phyloP scores from a whole-genome alignment of 2,113 vertebrate species.

The Nycticryphes semicollaris region DNA sequence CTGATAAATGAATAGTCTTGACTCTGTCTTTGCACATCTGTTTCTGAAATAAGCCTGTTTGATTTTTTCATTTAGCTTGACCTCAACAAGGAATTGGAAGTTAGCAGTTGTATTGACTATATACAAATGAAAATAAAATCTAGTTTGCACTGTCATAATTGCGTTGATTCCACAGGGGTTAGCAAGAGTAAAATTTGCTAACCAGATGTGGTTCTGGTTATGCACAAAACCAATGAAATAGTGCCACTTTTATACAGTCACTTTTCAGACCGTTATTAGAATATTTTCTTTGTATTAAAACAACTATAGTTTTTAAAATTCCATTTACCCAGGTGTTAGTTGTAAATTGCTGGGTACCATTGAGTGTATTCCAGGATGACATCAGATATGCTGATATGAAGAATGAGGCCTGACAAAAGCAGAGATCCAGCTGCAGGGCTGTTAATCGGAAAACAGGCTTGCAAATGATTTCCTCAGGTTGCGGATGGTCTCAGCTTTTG shows the following conservation, averaged over 20 bases:
- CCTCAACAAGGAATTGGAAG: neutral
- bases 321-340: constrained; percentile 13
- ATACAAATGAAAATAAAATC: neutral
- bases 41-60: neutral
- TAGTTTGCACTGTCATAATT: neutral
- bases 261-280: neutral
- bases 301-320: neutral
- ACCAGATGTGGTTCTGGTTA: neutral
- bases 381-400: neutral
- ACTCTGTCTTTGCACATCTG: neutral
- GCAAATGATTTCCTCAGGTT: constrained; percentile 95
- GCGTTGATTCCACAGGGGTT: neutral
- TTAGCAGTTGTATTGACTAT: neutral
- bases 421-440: neutral
- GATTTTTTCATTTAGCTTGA: neutral
- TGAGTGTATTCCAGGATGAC: neutral
- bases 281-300: constrained; percentile 23
- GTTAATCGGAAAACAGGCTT: constrained; percentile 94
- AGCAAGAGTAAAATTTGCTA: neutral
- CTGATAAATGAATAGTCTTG: neutral
- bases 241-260: neutral
- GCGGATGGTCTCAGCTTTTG: constrained; percentile 95
- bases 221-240: neutral
- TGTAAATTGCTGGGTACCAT: neutral
- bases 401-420: neutral